These are phyloP conservation scores for Argyresthia albistria DNA, from an alignment of 2,888 invertebrate species.

Conservation along the genomic window DNA sequence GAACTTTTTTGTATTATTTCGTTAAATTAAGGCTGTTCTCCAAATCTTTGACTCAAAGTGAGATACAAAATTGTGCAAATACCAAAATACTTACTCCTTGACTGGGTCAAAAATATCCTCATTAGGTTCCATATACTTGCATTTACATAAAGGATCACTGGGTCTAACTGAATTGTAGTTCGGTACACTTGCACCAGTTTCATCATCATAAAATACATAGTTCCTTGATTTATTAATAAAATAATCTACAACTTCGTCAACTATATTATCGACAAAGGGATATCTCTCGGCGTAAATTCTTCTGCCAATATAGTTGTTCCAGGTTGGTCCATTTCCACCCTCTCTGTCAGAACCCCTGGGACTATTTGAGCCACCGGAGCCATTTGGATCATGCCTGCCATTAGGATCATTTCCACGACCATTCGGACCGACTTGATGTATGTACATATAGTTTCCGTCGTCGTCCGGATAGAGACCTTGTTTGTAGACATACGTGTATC, in stretches of 20 bases:
- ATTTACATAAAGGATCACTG: conserved; percentile 37
- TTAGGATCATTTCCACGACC: conserved; percentile 10
- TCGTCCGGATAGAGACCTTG: conserved; percentile 40
- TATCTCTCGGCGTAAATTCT: conserved; percentile 46
- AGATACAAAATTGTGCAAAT: not conserved
- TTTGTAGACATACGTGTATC: conserved; percentile 57
- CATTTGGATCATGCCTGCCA: conserved; percentile 20
- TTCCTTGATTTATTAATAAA: conserved; percentile 37
- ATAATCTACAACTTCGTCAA: conserved; percentile 37
- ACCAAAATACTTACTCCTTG: not conserved
- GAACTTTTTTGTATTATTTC: too few species aligned
- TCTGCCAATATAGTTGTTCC: conserved; percentile 34
- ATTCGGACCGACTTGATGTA: conserved; percentile 43
- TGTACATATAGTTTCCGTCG: conserved; percentile 65
- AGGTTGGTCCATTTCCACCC: conserved; percentile 14
- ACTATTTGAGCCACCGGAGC: conserved; percentile 23
- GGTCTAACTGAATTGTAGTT: conserved; percentile 29
- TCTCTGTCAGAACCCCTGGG: conserved; percentile 18
- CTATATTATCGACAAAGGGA: conserved; percentile 47
- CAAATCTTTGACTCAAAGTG: too few species aligned
- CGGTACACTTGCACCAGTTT: conserved; percentile 28
- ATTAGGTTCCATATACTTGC: conserved; percentile 34
- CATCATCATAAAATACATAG: conserved; percentile 28
- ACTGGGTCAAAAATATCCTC: conserved; percentile 9
- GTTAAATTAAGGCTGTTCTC: too few species aligned